Base-by-base conservation (phyloP, 2,113 vertebrate species). In the Petromus typicus region DNA sequence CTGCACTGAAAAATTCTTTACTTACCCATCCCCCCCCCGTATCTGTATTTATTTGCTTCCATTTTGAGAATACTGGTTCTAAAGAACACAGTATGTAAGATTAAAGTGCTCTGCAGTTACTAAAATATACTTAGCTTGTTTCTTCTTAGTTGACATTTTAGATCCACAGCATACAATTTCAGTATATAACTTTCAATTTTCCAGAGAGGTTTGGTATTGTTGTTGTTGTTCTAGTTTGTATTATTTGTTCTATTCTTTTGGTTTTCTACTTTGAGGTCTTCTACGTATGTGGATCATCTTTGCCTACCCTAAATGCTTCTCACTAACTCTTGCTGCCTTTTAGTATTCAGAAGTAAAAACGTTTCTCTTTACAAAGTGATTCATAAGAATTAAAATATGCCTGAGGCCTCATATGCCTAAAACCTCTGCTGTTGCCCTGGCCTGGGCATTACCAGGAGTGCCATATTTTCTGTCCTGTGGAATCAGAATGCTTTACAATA, bases 361-460 rank as follows among this genome's bases (percentile, higher is more conserved):
- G 6, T 92, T 75, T 86, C 69, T 90, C 30, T 71, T 80, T 91
- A 56, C 32, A 78, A 86, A 83, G 22, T 86, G 17, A 73, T 63
- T 78, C 32, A 76, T 75, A 66, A n/a, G 27, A 57, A 89, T 43
- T 48, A 3, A 87, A 89, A 86, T 90, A n/a, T 23, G 34, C 9
- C 14, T 18, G 37, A 11, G 12, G 30, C 10, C 30, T 96, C 17
- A 32, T 0, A 51, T 27, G 5, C 4, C 76, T 89, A 14, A 89
- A 95, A 51, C 3, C 1, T 71, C 20, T 57, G n/a, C 54, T 89
- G 40, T 83, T 20, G n/a, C 16, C 6, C 5, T 86, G 18, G 23
- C 83, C 18, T 79, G 7, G 45, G 5, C 22, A 63, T 56, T 61
- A 81, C 27, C 81, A 84, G 56, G 18, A 61, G 22, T 80, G 14